phyloP scores from a whole-genome alignment of 2,888 invertebrate species.

The Marasmarcha lunaedactyla region DNA sequence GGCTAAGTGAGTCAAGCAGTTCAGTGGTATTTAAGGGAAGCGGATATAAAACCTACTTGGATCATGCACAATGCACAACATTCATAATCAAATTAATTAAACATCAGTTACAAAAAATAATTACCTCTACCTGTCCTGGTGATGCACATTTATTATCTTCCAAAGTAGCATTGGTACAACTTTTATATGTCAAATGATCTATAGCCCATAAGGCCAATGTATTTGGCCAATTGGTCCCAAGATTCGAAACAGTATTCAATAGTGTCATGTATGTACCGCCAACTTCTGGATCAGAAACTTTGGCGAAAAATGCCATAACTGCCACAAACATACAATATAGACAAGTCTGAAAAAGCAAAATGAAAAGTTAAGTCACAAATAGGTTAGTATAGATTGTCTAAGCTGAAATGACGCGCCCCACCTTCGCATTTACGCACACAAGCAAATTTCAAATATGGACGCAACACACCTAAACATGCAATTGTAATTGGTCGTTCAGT shows the following conservation, averaged over 20 bases:
- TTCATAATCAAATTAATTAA: too few relatives aligned
- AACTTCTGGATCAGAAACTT: conserved; percentile 94
- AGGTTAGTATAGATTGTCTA: too few relatives aligned
- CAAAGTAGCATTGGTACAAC: conserved; percentile 67
- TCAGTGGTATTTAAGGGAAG: too few relatives aligned
- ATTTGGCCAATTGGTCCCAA: conserved; percentile 98
- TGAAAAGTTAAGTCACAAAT: conserved; percentile 6
- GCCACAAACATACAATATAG: conserved; percentile 98
- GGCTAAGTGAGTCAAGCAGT: too few relatives aligned
- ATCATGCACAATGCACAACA: too few relatives aligned
- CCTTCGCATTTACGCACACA: too few relatives aligned
- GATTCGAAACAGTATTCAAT: conserved; percentile 93
- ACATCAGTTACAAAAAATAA: too few relatives aligned
- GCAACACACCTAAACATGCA: too few relatives aligned
- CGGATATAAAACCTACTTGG: too few relatives aligned
- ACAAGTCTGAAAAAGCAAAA: conserved; percentile 75
- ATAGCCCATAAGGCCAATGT: conserved; percentile 93
- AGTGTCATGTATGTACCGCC: conserved; percentile 99
- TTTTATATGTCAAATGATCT: conserved; percentile 86
- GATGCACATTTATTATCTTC: conserved; percentile 76
- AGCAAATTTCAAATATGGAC: too few relatives aligned
- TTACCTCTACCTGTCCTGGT: conserved; percentile 74
- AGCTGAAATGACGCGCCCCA: too few relatives aligned
- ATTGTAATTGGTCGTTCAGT: too few relatives aligned
- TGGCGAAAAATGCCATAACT: conserved; percentile 97